These are phyloP conservation scores for Heliconius hewitsoni DNA, from an alignment of 1,140 invertebrate species.

Conservation along the genomic window DNA sequence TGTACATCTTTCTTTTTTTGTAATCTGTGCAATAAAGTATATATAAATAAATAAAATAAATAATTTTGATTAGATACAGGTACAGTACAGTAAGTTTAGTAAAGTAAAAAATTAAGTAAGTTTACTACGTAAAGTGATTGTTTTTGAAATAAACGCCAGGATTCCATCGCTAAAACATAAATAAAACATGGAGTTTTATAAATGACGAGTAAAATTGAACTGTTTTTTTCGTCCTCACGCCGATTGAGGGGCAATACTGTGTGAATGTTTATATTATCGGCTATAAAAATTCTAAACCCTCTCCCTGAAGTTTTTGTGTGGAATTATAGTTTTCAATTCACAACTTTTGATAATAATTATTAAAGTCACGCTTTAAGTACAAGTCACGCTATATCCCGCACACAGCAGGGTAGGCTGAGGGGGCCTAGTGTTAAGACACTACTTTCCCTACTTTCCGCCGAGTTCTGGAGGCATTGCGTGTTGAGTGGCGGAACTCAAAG, in stretches of 20 bases:
- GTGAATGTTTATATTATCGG: constrained; percentile 27
- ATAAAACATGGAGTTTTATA: background rate
- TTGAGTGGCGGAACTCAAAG: no score
- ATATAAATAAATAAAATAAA: no score
- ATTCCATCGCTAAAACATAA: background rate
- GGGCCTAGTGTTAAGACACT: no score
- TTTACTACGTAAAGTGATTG: background rate
- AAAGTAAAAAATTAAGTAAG: background rate
- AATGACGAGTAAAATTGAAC: background rate
- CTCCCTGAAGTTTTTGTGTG: background rate
- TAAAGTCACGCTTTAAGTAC: no score
- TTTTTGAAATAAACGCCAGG: background rate
- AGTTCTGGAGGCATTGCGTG: no score
- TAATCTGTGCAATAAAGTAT: no score
- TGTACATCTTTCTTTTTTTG: no score
- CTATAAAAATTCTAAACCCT: constrained; percentile 16
- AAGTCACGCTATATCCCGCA: no score
- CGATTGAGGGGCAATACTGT: constrained; percentile 2
- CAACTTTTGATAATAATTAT: no score
- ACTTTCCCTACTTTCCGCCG: no score
- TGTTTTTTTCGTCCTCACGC: constrained; percentile 3
- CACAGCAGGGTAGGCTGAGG: no score
- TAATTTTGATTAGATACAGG: background rate
- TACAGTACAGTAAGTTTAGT: background rate
- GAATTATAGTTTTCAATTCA: background rate